Evolutionary conservation across 2,797 vertebrate species (phyloP).

Genomic region (Lates japonicus): DNA sequence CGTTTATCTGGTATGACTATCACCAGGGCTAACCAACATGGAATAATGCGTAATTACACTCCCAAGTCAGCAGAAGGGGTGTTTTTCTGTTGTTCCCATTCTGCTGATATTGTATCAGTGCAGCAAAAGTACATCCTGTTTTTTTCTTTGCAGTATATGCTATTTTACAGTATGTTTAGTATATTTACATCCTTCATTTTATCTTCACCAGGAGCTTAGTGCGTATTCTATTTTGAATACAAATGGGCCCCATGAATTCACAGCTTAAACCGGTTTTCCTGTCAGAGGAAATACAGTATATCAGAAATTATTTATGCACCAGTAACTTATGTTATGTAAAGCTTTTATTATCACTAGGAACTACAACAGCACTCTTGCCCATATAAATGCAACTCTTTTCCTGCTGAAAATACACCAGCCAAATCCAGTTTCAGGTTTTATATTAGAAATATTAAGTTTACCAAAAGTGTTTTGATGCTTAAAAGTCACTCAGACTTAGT

Average conservation of each 20-base stretch:
- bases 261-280: conserved; percentile 20
- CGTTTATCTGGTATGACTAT: no score
- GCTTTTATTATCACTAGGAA: background rate
- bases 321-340: no score
- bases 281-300: conserved; percentile 21
- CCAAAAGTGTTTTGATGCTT: background rate
- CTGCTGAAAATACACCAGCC: background rate
- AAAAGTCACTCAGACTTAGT: background rate
- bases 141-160: no score
- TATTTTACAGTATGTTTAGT: no score
- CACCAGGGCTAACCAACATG: background rate
- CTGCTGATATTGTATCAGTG: background rate
- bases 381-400: background rate
- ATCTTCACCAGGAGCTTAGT: background rate
- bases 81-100: background rate
- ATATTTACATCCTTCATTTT: background rate
- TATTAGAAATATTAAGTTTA: background rate
- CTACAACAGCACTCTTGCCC: background rate
- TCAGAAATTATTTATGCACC: conserved; percentile 1
- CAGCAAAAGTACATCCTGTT: background rate
- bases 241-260: background rate
- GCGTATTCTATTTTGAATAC: background rate
- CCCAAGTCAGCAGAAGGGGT: background rate
- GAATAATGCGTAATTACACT: no score
- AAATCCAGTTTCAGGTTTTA: background rate